These are phyloP conservation scores for Balearica regulorum DNA, from an alignment of 2,797 vertebrate genomes.

Conservation along the genomic window DNA sequence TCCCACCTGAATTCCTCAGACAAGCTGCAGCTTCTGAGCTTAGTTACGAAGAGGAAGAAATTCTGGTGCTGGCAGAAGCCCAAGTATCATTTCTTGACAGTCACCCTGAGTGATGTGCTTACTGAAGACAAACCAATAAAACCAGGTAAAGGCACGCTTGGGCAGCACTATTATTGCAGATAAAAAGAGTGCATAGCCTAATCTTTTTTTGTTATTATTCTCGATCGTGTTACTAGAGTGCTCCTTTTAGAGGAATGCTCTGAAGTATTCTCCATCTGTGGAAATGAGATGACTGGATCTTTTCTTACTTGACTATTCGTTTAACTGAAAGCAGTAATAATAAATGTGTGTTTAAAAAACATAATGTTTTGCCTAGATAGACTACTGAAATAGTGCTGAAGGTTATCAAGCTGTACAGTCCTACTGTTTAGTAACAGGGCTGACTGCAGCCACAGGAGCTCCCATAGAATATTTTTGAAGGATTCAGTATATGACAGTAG, in stretches of 20 bases:
- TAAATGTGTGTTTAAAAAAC: neutral
- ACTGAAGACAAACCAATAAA: constrained; percentile 74
- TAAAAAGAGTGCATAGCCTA: neutral
- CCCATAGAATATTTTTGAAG: neutral
- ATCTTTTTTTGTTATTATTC: neutral
- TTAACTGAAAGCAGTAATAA: neutral
- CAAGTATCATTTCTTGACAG: constrained; percentile 84
- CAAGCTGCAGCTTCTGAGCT: constrained; percentile 77
- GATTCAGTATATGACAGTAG: neutral
- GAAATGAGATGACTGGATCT: neutral
- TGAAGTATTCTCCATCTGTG: neutral
- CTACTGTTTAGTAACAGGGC: neutral
- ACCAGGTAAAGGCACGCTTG: constrained; percentile 76
- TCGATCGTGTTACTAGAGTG: neutral
- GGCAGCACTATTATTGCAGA: neutral
- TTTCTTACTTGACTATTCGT: neutral
- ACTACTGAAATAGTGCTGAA: neutral
- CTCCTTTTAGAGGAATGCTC: neutral
- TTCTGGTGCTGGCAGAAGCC: constrained; percentile 90
- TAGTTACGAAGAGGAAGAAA: constrained; percentile 84
- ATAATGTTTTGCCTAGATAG: neutral
- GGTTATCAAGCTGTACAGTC: neutral
- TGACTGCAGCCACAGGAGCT: neutral
- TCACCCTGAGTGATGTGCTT: constrained; percentile 84
- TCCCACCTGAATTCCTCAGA: constrained; percentile 84